Evolutionary conservation across 1,140 invertebrate species (phyloP), one percentile per base, ranked within the genome.

Genomic region (Formica selysi): DNA sequence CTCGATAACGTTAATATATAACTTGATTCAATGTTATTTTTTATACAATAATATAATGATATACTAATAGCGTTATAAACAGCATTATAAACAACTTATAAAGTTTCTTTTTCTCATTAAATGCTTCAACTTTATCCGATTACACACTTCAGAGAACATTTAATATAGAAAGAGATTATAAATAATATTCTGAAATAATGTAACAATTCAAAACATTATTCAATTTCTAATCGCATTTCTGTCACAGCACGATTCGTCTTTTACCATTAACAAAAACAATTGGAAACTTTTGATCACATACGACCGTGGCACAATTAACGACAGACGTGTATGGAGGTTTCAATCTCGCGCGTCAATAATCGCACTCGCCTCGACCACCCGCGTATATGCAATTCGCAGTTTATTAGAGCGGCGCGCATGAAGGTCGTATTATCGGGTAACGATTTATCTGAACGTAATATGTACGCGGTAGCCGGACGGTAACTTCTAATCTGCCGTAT

Each of bases 231-330:
- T 29, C 19, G 4, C 32, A 4, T 32, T 32, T 32, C 32, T 22
- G 41, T 22, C 1, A 10, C 7, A 0, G 22, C 22, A n/a, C 8
- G 22, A 62, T 19, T 0, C 38, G 41, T 48, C 13, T 38, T 22
- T 29, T 29, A 16, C 51, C 44, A 54, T 70, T 38, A 41, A 54
- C 6, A 16, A 57, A 80, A 41, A 10, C 32, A 22, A 11, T 13
- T 38, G 44, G 44, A 57, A 80, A 80, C 41, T 80, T 68, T 80
- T 54, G 48, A n/a, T 38, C 48, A 70, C 22, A 61, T 44, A 61
- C 38, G 54, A 73, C 79, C 57, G 29, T 68, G 57, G 38, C 76
- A 13, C 16, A 57, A 76, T 81, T 76, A 76, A 86, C 19, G 62
- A 65, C 57, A 44, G 61, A 3, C 32, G 6, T 38, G 48, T 16